Conservation (phyloP, 2,113 vertebrate genomes). For the Morphnarchus princeps region DNA sequence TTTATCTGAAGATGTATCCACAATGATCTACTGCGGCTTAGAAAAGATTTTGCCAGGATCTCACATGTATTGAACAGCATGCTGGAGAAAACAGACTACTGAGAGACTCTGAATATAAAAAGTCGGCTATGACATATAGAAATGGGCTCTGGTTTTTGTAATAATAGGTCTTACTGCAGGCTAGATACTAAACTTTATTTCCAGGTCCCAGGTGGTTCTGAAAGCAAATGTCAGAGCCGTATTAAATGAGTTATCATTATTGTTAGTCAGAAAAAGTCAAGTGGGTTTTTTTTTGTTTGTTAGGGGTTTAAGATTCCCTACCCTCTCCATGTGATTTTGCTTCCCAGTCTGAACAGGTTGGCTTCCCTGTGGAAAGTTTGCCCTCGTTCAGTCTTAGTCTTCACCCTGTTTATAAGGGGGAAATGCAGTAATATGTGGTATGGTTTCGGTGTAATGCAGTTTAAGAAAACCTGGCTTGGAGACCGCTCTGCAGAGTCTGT, state of each 20-base stretch:
- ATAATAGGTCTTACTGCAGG: neutral
- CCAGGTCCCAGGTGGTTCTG: neutral
- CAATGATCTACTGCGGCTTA: fast-evolving
- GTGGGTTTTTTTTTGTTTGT: neutral
- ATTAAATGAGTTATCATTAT: conserved; percentile 38
- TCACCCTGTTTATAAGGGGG: neutral
- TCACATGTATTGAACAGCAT: neutral
- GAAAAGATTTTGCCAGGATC: neutral
- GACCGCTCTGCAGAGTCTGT: neutral
- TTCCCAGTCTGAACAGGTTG: neutral
- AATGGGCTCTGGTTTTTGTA: neutral
- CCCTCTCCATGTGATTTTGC: neutral
- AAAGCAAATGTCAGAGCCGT: conserved; percentile 44
- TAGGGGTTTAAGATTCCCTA: neutral
- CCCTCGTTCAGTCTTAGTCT: neutral
- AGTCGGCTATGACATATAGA: neutral
- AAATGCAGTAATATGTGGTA: neutral
- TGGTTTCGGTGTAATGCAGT: neutral
- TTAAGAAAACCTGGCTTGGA: neutral
- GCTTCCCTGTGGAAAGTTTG: neutral
- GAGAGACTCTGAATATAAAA: neutral
- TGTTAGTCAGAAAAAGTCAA: conserved; percentile 16
- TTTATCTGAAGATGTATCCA: neutral
- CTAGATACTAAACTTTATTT: conserved; percentile 18
- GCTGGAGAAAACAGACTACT: neutral